Percentiles rank a stretch among this genome's conserved stretches.
Conservation (phyloP, 2,797 vertebrate genomes). For the Melopsittacus undulatus region DNA sequence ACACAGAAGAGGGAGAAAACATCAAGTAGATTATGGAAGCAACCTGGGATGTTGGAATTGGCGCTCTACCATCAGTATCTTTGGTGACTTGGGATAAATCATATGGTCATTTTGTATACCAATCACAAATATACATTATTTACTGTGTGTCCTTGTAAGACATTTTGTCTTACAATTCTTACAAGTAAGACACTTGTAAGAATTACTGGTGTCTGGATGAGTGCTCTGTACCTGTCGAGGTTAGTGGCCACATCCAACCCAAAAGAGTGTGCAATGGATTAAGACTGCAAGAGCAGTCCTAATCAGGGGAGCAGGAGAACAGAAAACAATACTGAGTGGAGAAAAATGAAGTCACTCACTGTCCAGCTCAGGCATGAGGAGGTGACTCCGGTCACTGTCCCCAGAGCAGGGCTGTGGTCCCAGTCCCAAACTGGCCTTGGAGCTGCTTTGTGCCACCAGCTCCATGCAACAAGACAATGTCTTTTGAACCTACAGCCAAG, state of each 20-base stretch:
- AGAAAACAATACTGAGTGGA: background rate
- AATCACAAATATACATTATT: background rate
- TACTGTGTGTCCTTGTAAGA: background rate
- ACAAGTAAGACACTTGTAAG: background rate
- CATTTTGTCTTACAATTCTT: too few relatives aligned
- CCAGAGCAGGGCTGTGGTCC: background rate
- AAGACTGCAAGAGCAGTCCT: background rate
- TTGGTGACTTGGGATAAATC: background rate
- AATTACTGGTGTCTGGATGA: background rate
- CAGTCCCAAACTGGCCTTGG: background rate
- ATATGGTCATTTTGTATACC: background rate
- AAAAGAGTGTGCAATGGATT: background rate
- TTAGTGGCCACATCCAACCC: background rate
- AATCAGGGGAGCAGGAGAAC: background rate
- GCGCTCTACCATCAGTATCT: background rate
- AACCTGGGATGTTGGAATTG: background rate
- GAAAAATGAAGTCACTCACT: accelerated
- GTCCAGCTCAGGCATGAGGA: background rate
- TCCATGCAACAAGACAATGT: background rate
- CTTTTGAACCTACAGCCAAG: background rate
- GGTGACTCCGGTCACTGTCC: background rate
- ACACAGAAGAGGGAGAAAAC: background rate
- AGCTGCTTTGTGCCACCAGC: background rate
- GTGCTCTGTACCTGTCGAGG: background rate
- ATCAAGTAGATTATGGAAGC: background rate